phyloP scores from a whole-genome alignment of 2,888 invertebrate genomes.

The Hirudinaria manillensis region DNA sequence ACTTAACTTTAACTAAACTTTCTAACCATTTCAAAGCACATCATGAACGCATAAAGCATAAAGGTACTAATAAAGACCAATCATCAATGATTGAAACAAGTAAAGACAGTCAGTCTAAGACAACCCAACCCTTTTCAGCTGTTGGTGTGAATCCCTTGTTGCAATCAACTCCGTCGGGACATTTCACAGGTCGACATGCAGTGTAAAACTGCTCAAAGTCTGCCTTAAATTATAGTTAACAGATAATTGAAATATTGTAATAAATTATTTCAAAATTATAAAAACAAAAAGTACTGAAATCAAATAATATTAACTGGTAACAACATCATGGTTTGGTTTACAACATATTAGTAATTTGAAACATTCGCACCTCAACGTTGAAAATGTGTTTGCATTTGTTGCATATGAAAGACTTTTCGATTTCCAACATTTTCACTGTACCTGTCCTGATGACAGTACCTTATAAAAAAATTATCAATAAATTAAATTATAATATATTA shows the following conservation, averaged over 20 bases:
- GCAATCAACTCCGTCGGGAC: conserved; percentile 59
- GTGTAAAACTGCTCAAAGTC: conserved; percentile 66
- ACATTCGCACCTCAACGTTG: conserved; percentile 59
- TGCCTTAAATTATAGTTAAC: conserved; percentile 47
- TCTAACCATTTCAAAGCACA: too few relatives aligned
- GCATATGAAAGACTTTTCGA: conserved; percentile 69
- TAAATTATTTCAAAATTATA: not conserved
- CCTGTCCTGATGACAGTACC: conserved; percentile 70
- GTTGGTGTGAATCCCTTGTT: conserved; percentile 43
- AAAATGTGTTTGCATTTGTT: conserved; percentile 69
- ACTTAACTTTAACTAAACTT: too few relatives aligned
- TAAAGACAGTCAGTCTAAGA: not conserved
- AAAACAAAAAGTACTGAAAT: too few relatives aligned
- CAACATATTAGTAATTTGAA: not conserved
- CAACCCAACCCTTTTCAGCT: conserved; percentile 2
- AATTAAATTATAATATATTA: too few relatives aligned
- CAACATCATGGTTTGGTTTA: not conserved
- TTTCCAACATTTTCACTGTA: conserved; percentile 70
- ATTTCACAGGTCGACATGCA: conserved; percentile 58
- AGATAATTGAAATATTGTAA: not conserved
- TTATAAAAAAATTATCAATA: conserved; percentile 33
- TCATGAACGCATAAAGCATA: too few relatives aligned
- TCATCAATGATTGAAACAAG: too few relatives aligned
- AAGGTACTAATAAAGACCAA: too few relatives aligned
- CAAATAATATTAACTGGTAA: not conserved